phyloP scores from a whole-genome alignment of 2,113 vertebrate genomes.

The Scomber japonicus region DNA sequence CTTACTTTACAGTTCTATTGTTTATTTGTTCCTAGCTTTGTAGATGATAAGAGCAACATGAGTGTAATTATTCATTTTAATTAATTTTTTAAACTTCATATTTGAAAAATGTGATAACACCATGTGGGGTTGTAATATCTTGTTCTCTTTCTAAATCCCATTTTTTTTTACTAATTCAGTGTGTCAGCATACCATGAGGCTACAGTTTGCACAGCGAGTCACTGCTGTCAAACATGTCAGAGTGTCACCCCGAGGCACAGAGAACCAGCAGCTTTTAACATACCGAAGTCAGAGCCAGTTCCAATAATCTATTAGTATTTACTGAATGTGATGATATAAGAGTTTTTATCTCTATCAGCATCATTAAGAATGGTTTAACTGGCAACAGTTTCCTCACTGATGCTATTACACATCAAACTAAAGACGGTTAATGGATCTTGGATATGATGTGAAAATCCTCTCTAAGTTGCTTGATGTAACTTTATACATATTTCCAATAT shows the following conservation, averaged over 20 bases:
- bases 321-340: slow-evolving; percentile 5
- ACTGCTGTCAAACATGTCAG: slow-evolving; percentile 52
- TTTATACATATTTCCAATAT: slow-evolving; percentile 33
- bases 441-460: slow-evolving; percentile 47
- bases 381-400: slow-evolving; percentile 19
- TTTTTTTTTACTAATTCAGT: slow-evolving; percentile 39
- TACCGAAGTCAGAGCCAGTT: slow-evolving; percentile 34
- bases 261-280: slow-evolving; percentile 50
- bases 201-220: slow-evolving; percentile 40
- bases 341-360: slow-evolving; percentile 19
- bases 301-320: slow-evolving; percentile 39
- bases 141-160: slow-evolving; percentile 13
- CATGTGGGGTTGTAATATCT: slow-evolving; percentile 1
- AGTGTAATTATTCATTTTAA: neutral
- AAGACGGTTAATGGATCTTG: slow-evolving; percentile 18
- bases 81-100: neutral
- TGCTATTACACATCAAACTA: slow-evolving; percentile 34
- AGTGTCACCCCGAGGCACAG: slow-evolving; percentile 9
- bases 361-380: slow-evolving; percentile 25
- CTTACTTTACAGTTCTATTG: neutral
- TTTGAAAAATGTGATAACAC: slow-evolving; percentile 23
- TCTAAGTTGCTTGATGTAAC: slow-evolving; percentile 23
- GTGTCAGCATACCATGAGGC: slow-evolving; percentile 44
- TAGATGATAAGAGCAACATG: neutral
- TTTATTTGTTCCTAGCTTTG: slow-evolving; percentile 3